These are phyloP conservation scores for Oenanthe oenanthe DNA, from an alignment of 2,113 vertebrate species.

Conservation along the genomic window DNA sequence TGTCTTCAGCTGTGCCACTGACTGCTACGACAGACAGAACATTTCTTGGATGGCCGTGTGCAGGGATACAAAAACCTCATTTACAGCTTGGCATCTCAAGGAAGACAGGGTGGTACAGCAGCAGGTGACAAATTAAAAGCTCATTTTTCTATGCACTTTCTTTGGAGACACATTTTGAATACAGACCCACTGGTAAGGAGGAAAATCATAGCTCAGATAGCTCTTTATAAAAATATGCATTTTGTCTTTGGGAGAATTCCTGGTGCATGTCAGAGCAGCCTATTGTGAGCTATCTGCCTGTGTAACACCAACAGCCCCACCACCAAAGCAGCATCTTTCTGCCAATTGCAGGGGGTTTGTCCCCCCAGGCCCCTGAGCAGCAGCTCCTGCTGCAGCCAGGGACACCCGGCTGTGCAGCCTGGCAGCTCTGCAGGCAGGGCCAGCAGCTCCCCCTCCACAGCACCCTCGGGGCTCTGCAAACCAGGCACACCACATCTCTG, in stretches of 20 bases:
- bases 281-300: not conserved
- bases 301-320: not conserved
- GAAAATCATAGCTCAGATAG: not conserved
- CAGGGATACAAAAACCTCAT: conserved; percentile 34
- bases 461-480: not conserved
- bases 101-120: conserved; percentile 32
- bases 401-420: not conserved
- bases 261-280: not conserved
- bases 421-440: conserved; percentile 4
- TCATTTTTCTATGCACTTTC: conserved; percentile 47
- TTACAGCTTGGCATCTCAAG: conserved; percentile 45
- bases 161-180: conserved; percentile 7
- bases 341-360: not conserved
- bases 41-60: not conserved
- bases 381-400: not conserved
- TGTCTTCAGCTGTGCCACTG: conserved; percentile 28
- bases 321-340: not conserved
- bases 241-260: not conserved
- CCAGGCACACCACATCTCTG: not conserved
- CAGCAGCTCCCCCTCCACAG: not conserved
- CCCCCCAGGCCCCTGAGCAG: not conserved
- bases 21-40: not conserved
- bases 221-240: not conserved
- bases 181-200: not conserved
- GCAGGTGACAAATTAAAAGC: conserved; percentile 60